Evolutionary conservation across 2,113 vertebrate species (phyloP).

Genomic region (Addax nasomaculatus): DNA sequence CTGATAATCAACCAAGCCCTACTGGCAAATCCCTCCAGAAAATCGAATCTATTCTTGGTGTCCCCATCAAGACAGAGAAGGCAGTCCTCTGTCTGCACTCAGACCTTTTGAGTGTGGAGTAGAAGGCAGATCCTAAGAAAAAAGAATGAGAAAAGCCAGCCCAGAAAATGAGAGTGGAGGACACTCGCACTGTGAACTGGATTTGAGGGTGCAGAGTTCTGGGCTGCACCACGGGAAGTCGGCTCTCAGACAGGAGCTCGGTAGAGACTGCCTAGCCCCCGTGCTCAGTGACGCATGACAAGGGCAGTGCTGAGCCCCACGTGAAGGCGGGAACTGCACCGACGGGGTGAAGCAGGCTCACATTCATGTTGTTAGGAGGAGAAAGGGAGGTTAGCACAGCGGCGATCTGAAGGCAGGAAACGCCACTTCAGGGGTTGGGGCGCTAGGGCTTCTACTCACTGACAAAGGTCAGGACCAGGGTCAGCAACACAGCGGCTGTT

Average conservation of each 20-base stretch:
- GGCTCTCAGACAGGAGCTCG: neutral
- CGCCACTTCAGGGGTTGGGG: neutral
- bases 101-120: neutral
- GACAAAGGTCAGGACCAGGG: neutral
- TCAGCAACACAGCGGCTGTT: fast-evolving
- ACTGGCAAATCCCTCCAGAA: neutral
- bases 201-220: neutral
- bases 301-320: neutral
- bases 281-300: neutral
- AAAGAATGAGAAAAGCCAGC: neutral
- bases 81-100: neutral
- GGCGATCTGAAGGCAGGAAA: neutral
- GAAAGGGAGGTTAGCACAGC: neutral
- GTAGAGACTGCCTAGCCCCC: neutral
- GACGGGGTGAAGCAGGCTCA: neutral
- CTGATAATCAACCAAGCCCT: neutral
- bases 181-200: neutral
- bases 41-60: neutral
- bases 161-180: neutral
- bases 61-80: neutral
- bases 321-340: neutral
- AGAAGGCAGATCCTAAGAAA: neutral
- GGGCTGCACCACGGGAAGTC: too few species aligned
- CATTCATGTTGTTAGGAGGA: neutral
- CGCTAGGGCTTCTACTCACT: neutral